phyloP scores from a whole-genome alignment of 2,797 vertebrate species.

The Chaetophractus vellerosus region DNA sequence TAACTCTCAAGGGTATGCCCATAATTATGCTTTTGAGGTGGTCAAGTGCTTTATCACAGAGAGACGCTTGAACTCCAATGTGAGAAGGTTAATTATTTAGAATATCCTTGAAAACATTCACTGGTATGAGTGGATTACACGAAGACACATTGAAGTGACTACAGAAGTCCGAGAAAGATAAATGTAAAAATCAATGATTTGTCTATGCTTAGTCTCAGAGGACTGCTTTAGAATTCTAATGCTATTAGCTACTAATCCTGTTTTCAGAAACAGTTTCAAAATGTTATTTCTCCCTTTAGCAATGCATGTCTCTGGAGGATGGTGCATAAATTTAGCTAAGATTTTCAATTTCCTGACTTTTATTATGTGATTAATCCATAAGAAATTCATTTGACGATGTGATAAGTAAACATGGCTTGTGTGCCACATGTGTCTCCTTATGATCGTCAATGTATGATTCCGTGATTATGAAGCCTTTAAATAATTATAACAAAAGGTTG shows the following conservation, averaged over 20 bases:
- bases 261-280: slow-evolving; percentile 73
- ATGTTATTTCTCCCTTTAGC: slow-evolving; percentile 63
- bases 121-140: slow-evolving; percentile 81
- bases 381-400: slow-evolving; percentile 42
- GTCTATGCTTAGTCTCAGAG: slow-evolving; percentile 65
- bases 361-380: slow-evolving; percentile 2
- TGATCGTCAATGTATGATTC: slow-evolving; percentile 21
- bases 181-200: slow-evolving; percentile 82
- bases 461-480: slow-evolving; percentile 27
- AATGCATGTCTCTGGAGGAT: slow-evolving; percentile 46
- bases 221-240: slow-evolving; percentile 77
- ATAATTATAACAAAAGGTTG: neutral
- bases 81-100: slow-evolving; percentile 87
- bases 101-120: slow-evolving; percentile 82
- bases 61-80: slow-evolving; percentile 82
- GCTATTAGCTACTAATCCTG: slow-evolving; percentile 62
- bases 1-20: slow-evolving; percentile 75
- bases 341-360: slow-evolving; percentile 74
- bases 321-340: slow-evolving; percentile 61
- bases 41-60: slow-evolving; percentile 84
- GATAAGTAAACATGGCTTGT: slow-evolving; percentile 58
- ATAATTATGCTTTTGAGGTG: slow-evolving; percentile 84
- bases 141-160: slow-evolving; percentile 81
- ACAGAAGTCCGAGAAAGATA: slow-evolving; percentile 77
- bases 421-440: neutral